These are phyloP conservation scores for Vicugna pacos DNA, from an alignment of 2,113 vertebrate genomes.

Conservation along the genomic window DNA sequence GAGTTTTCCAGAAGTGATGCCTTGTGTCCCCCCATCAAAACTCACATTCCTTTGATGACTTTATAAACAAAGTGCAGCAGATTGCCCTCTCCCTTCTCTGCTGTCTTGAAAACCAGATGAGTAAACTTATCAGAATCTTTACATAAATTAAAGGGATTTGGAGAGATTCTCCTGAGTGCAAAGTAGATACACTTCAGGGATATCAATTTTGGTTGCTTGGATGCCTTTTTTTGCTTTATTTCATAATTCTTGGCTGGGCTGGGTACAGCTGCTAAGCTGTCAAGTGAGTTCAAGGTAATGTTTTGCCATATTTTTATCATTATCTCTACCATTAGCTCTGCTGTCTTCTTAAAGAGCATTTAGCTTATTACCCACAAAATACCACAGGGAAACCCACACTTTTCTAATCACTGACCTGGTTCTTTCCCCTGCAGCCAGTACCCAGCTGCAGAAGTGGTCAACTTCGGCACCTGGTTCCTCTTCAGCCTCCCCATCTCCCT, in stretches of 20 bases:
- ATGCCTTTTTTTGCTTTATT: not conserved
- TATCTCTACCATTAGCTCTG: not conserved
- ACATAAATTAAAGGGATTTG: not conserved
- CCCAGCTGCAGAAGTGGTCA: slow-evolving; percentile 95
- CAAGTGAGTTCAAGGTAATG: not conserved
- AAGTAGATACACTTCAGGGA: not conserved
- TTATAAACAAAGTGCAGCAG: not conserved
- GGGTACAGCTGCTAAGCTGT: not conserved
- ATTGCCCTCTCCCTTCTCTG: not conserved
- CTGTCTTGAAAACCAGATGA: not conserved
- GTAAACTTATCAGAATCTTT: not conserved
- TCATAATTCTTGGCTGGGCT: not conserved
- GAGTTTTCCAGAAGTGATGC: not conserved
- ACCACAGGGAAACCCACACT: not conserved
- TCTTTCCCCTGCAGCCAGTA: slow-evolving; percentile 91
- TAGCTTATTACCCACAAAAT: not conserved
- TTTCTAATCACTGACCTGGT: not conserved
- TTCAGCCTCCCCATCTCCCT: slow-evolving; percentile 98
- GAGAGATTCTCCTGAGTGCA: not conserved
- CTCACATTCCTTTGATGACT: not conserved
- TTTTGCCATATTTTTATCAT: not conserved
- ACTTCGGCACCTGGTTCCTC: slow-evolving; percentile 99
- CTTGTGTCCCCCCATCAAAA: not conserved
- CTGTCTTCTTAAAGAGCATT: not conserved
- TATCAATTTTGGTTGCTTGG: not conserved